Base-by-base conservation (phyloP, 2,797 vertebrate genomes). In the Sebastes nivosus region DNA sequence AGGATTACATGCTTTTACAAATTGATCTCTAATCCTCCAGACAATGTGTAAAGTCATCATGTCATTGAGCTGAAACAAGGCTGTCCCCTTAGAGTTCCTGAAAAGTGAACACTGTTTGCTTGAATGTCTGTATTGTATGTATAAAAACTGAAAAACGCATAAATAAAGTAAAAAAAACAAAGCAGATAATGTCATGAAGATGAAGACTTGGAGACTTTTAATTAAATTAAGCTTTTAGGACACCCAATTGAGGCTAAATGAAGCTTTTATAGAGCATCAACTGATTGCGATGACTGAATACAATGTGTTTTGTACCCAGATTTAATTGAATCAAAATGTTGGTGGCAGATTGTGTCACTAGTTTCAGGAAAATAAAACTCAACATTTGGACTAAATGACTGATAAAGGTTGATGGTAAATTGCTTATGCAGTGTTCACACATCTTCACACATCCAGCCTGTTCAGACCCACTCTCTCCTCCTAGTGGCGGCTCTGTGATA, bases 391-490 rank as follows among this genome's bases (percentile, higher is more conserved):
- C 2, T 24, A 18, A 29, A 12, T 3, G 8, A 18, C 20, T 14
- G 36, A 46, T 55, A 57, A 8, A 30, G 14, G 8, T 52, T 38
- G 36, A 38, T 14, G 12, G 46, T 46, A 46, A 8, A 18, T 36
- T 46, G 42, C 16, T 46, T 8, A 4, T 67, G 52, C 38, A 64
- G 79, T 13, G 25, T 59, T 58, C 54, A 60, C 66, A 72, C 27
- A 67, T 57, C 52, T 22, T 67, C 50, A 70, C 77, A 29, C 74
- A 72, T 67, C 14, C 65, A 75, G 12, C 46, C 86, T 65, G 74
- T 2, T 22, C 54, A 82, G 83, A 86, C 72, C 65, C 90, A 20
- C 88, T 90, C 77, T 93, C 92, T 80, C 93, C 92, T 77, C 91
- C 93, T 94, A 72, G 89, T 92, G 92, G 92, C 59, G 8, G 72